Evolutionary conservation across 2,797 vertebrate species (phyloP).

Genomic region (Cheirogaleus major): DNA sequence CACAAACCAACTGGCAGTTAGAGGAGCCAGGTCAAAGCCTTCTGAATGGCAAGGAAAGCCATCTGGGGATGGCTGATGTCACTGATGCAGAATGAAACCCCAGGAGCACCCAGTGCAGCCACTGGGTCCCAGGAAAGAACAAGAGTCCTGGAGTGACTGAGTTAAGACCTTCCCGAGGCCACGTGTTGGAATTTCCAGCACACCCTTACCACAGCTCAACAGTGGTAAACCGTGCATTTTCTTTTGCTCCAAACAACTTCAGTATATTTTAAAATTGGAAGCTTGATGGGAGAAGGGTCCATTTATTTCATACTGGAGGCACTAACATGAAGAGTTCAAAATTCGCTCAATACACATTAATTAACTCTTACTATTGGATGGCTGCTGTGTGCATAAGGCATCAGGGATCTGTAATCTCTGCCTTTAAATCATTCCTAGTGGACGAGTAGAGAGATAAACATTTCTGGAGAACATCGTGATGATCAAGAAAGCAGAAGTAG

Average conservation of each 20-base stretch:
- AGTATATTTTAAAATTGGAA: neutral
- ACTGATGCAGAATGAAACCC: neutral
- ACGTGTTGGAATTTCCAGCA: neutral
- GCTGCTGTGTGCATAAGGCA: accelerated
- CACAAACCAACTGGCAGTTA: neutral
- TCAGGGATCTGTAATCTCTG: neutral
- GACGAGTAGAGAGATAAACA: neutral
- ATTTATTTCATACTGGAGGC: neutral
- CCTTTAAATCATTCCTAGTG: neutral
- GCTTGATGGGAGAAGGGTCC: neutral
- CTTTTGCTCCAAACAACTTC: neutral
- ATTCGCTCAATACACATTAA: neutral
- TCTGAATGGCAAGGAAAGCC: neutral
- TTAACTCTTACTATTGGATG: neutral
- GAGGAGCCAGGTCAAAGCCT: neutral
- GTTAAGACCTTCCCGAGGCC: neutral
- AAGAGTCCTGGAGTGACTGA: neutral
- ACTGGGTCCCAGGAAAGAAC: neutral
- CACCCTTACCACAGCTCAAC: accelerated
- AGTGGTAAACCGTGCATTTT: accelerated
- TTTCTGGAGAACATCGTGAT: neutral
- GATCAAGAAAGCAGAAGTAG: neutral
- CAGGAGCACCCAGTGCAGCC: accelerated
- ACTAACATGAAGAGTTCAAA: neutral
- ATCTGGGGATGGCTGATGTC: neutral